Percentiles rank a stretch among this genome's conserved stretches.
Conservation (phyloP, 1,140 invertebrate species). For the Orchestia grillus region DNA sequence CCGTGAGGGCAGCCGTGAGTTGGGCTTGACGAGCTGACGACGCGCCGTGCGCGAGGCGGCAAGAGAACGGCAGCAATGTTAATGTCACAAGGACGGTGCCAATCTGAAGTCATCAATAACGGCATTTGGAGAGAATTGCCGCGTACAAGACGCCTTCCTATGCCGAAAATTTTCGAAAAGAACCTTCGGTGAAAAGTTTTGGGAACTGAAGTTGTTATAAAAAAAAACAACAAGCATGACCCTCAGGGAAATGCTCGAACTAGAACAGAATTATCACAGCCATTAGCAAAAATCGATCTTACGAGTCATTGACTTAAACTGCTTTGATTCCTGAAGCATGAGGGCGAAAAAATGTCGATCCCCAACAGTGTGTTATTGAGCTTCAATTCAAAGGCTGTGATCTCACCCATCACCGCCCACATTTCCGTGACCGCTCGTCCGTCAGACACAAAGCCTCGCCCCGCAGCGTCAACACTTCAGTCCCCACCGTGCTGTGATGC, state of each 20-base stretch:
- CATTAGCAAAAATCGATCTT: not conserved
- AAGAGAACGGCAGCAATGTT: not conserved
- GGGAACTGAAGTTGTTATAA: too few species aligned
- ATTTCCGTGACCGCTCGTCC: not conserved
- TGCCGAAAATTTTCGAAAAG: too few species aligned
- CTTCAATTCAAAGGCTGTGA: not conserved
- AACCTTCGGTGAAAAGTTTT: too few species aligned
- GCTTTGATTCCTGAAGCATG: not conserved
- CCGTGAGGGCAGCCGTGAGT: not conserved
- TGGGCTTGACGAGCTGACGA: not conserved
- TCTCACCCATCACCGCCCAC: not conserved
- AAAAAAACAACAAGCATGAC: too few species aligned
- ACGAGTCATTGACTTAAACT: not conserved
- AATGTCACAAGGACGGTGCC: not conserved
- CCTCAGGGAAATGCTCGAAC: not conserved
- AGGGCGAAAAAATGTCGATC: not conserved
- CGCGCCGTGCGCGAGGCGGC: not conserved
- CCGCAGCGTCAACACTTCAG: too few species aligned
- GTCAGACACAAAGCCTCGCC: too few species aligned
- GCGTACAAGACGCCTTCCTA: not conserved
- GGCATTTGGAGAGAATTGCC: not conserved
- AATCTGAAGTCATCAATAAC: not conserved
- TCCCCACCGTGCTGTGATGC: too few species aligned
- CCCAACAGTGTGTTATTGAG: not conserved
- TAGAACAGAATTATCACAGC: not conserved